Percentiles rank a stretch among this genome's conserved stretches.
These are phyloP conservation scores for Tarsius wallacei DNA, from an alignment of 2,797 vertebrate genomes.

Conservation along the genomic window DNA sequence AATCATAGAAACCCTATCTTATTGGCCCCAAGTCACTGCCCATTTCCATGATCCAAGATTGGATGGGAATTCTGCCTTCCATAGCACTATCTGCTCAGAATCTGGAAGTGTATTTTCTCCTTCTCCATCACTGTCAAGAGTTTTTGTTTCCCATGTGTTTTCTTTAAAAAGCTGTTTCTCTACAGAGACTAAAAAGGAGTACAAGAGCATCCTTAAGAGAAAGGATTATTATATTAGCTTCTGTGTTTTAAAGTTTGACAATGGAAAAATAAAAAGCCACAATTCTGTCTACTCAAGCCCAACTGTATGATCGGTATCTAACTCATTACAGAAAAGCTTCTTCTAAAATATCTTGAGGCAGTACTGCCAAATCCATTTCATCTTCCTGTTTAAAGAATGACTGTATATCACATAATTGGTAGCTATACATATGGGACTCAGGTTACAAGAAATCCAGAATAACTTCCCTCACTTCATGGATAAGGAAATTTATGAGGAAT, in stretches of 20 bases:
- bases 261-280: neutral
- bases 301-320: neutral
- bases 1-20: neutral
- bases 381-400: constrained; percentile 43
- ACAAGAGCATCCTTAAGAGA: neutral
- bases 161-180: neutral
- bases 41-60: neutral
- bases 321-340: neutral
- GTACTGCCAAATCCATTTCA: neutral
- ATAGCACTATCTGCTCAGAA: neutral
- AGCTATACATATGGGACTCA: neutral
- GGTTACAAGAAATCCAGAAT: constrained; percentile 36
- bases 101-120: neutral
- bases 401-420: neutral
- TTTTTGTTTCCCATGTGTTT: neutral
- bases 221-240: neutral
- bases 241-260: constrained; percentile 43
- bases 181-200: neutral
- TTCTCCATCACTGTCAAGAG: neutral
- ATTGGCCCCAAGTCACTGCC: accelerated
- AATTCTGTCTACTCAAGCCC: neutral
- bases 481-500: constrained; percentile 62
- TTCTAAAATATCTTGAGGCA: neutral
- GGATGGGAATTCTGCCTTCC: neutral
- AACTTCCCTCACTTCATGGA: constrained; percentile 35